Evolutionary conservation across 2,797 vertebrate species (phyloP).

Genomic region (Mus minutoides): DNA sequence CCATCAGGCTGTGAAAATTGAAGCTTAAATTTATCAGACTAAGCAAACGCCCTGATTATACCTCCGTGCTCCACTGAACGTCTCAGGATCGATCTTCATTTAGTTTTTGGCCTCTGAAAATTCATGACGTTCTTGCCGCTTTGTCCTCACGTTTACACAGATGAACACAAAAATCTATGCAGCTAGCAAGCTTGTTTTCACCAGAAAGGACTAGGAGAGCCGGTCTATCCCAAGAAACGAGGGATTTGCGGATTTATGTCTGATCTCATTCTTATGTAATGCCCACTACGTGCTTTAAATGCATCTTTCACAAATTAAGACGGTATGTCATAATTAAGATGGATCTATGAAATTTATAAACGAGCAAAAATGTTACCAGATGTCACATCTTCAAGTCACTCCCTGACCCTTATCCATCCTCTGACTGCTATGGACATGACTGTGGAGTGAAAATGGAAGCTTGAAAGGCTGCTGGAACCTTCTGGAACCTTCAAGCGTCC

Average conservation of each 20-base stretch:
- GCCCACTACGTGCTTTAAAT: not conserved
- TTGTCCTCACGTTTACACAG: conserved; percentile 7
- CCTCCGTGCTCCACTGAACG: not conserved
- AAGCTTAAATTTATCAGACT: conserved; percentile 51
- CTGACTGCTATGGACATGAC: not conserved
- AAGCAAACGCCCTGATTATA: conserved; percentile 44
- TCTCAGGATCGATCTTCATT: conserved; percentile 34
- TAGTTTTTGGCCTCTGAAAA: conserved; percentile 64
- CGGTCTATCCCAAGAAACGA: not conserved
- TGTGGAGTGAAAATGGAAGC: not conserved
- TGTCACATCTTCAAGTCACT: not conserved
- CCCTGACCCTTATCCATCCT: not conserved
- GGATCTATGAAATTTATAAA: not conserved
- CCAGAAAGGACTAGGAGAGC: not conserved
- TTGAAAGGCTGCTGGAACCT: not conserved
- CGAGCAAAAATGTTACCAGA: not conserved
- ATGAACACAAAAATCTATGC: not conserved
- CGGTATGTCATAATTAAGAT: not conserved
- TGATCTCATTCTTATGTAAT: conserved; percentile 13
- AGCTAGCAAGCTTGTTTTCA: conserved; percentile 34
- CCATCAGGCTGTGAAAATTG: not conserved
- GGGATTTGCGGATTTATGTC: not conserved
- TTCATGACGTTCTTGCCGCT: conserved; percentile 9
- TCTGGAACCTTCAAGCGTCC: not conserved
- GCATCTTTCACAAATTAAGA: not conserved